Percentiles rank a stretch among this genome's conserved stretches.
phyloP scores from a whole-genome alignment of 2,888 invertebrate species.

The Eilema caniola region DNA sequence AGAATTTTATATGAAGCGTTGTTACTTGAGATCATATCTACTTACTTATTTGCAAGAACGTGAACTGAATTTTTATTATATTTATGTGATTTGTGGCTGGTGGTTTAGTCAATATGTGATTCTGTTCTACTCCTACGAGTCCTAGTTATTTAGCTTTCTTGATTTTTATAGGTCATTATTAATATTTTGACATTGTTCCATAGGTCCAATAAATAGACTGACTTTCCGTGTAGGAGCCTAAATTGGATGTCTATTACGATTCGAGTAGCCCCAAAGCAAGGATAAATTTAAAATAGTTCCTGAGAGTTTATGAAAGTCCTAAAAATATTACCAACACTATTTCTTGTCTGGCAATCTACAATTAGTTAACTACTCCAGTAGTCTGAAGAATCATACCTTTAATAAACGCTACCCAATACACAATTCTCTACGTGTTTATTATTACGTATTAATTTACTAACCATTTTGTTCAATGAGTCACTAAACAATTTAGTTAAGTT shows the following conservation, averaged over 20 bases:
- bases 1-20: not conserved
- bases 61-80: not conserved
- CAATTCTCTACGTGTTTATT: not conserved
- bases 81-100: not conserved
- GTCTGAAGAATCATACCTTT: not conserved
- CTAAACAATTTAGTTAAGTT: conserved; percentile 33
- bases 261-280: too few relatives aligned
- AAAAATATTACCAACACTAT: not conserved
- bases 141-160: too few relatives aligned
- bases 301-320: not conserved
- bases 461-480: conserved; percentile 22
- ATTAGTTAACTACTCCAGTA: not conserved
- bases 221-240: too few relatives aligned
- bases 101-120: not conserved
- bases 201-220: too few relatives aligned
- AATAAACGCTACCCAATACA: not conserved
- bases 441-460: not conserved
- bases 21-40: not conserved
- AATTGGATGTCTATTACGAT: too few relatives aligned
- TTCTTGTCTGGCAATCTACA: not conserved
- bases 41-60: not conserved
- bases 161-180: too few relatives aligned
- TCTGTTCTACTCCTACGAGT: too few relatives aligned
- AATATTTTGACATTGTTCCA: too few relatives aligned
- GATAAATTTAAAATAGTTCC: too few relatives aligned